Base-by-base conservation (phyloP, 2,797 vertebrate genomes). In the Sebastes cheni region DNA sequence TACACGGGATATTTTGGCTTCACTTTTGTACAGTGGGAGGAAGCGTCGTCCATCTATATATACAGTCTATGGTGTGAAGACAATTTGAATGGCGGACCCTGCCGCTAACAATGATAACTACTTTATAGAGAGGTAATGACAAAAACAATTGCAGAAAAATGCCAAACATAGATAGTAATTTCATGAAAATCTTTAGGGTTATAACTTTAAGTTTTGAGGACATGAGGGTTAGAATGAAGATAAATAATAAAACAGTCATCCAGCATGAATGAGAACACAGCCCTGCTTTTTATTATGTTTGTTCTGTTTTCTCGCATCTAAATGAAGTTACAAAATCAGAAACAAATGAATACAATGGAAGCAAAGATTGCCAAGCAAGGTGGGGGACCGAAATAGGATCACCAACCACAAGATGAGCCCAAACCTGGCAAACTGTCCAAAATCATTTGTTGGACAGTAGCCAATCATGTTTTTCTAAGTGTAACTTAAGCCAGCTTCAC, bases 391-490 rank as follows among this genome's bases (percentile, higher is more conserved):
- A 80, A 89, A 86, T 62, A 50, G 69, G 71, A 84, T 79, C 56
- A 72, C 4, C 30, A 34, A 73, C 67, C 29, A 65, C 27, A 80
- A 60, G 72, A 79, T 88, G 62, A 79, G 39, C 39, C 27, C 14
- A 12, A 55, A 70, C 61, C 67, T 61, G 56, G 42, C 54, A 75
- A 25, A 65, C 39, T 78, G 81, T 82, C 65, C 25, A 80, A 67
- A 86, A 86, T 81, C 65, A 66, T 85, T 79, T 72, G 68, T 54
- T 91, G 86, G 86, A 83, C 46, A 71, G 73, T 27, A 76, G 73
- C 89, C 82, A 86, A 59, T 72, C 46, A 18, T 84, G 88, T 88
- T 85, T 86, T 79, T 81, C 62, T 46, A 16, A 70, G 59, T 71
- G 83, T 70, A 91, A 91, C 74, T 60, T 27, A 56, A 84, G 20